Evolutionary conservation across 1,140 invertebrate species (phyloP).

Genomic region (Calephelis virginiensis): DNA sequence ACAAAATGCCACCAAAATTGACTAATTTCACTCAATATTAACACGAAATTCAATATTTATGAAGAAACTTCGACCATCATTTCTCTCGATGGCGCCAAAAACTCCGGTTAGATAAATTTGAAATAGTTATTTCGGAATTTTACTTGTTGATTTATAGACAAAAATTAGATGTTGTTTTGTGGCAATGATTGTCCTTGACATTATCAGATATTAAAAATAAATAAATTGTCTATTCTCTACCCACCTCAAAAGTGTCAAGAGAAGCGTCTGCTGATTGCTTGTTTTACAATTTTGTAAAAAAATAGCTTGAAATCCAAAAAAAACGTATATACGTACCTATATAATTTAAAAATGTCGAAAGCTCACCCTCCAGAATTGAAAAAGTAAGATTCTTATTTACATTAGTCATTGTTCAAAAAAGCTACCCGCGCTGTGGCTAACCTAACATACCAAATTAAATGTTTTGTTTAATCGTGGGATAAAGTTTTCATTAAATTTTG

Average conservation of each 20-base stretch:
- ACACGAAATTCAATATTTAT: too few relatives aligned
- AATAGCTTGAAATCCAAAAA: neutral
- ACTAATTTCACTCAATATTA: too few relatives aligned
- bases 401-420: neutral
- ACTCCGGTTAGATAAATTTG: too few relatives aligned
- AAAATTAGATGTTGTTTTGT: too few relatives aligned
- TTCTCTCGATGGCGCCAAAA: too few relatives aligned
- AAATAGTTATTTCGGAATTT: too few relatives aligned
- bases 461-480: neutral
- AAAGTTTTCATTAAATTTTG: neutral
- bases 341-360: constrained; percentile 85
- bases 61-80: too few relatives aligned
- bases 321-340: neutral
- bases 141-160: too few relatives aligned
- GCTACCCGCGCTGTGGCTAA: constrained; percentile 1
- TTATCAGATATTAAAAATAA: too few relatives aligned
- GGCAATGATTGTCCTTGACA: too few relatives aligned
- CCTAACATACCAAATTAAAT: constrained; percentile 4
- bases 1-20: too few relatives aligned
- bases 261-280: neutral
- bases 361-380: constrained; percentile 93
- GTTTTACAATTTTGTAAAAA: constrained; percentile 1
- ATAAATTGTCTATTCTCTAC: too few relatives aligned
- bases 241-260: neutral
- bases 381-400: constrained; percentile 81